These are phyloP conservation scores for Styela plicata DNA, from an alignment of 23 tunicate species.

Conservation along the genomic window DNA sequence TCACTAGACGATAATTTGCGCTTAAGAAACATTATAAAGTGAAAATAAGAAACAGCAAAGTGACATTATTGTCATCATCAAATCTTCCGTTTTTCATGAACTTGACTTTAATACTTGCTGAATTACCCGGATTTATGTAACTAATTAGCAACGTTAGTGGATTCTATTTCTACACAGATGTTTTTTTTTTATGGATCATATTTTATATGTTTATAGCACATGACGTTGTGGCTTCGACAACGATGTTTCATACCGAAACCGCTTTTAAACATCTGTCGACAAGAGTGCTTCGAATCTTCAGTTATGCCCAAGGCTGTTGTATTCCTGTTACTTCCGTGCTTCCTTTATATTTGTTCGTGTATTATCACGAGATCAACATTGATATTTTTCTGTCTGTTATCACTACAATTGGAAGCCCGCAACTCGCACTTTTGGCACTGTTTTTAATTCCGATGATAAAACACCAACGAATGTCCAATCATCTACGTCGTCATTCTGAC, in stretches of 20 bases:
- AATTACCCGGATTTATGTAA: no score
- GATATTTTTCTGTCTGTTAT: neutral
- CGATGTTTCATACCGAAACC: neutral
- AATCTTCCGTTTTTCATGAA: no score
- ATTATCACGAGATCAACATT: neutral
- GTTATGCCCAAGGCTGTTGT: neutral
- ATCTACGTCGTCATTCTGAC: neutral
- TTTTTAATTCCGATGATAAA: neutral
- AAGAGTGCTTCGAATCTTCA: neutral
- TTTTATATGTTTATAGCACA: no score
- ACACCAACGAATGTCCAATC: neutral
- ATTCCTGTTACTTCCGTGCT: no score
- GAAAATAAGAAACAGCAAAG: no score
- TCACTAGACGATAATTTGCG: no score
- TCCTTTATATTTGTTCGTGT: neutral
- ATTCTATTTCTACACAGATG: no score
- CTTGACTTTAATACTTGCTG: no score
- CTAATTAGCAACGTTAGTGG: no score
- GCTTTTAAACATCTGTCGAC: neutral
- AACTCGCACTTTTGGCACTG: neutral
- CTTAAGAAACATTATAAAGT: no score
- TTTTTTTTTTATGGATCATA: no score
- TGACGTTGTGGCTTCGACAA: neutral
- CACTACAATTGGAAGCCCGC: neutral
- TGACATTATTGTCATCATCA: no score